phyloP scores from a whole-genome alignment of 2,888 invertebrate species.

The Leptodirus hochenwartii region DNA sequence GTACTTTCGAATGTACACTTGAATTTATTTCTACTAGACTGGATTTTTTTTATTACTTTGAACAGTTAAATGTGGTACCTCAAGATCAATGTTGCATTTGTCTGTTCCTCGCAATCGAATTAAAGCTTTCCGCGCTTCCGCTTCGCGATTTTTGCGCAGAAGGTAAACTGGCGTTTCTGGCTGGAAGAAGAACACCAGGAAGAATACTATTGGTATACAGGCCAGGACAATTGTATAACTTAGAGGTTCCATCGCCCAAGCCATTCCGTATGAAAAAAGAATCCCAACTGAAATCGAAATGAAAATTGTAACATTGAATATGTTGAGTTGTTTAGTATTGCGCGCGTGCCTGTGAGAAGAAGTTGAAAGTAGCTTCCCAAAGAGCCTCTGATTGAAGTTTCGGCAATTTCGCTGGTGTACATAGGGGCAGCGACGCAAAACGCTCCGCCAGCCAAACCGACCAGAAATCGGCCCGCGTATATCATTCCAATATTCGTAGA shows the following conservation, averaged over 20 bases:
- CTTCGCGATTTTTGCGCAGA: constrained; percentile 40
- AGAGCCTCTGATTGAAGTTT: constrained; percentile 64
- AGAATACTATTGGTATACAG: constrained; percentile 48
- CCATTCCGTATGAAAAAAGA: constrained; percentile 54
- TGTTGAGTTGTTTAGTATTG: no score
- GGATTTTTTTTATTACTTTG: no score
- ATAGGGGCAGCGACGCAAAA: constrained; percentile 71
- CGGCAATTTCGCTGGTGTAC: constrained; percentile 72
- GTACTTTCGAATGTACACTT: no score
- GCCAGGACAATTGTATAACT: constrained; percentile 46
- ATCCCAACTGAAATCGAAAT: no score
- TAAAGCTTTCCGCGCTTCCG: constrained; percentile 50
- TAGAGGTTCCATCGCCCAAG: constrained; percentile 32
- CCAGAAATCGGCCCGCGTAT: constrained; percentile 41
- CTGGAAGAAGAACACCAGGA: constrained; percentile 56
- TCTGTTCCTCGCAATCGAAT: constrained; percentile 57
- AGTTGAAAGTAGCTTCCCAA: constrained; percentile 78
- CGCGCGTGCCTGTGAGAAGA: no score
- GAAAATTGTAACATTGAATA: no score
- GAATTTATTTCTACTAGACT: no score
- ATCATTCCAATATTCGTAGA: constrained; percentile 42
- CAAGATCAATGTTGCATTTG: constrained; percentile 36
- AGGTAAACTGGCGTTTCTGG: constrained; percentile 72
- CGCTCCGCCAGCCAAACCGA: constrained; percentile 59
- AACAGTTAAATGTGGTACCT: no score